Evolutionary conservation across 2,888 invertebrate species (phyloP), one percentile per base, ranked within the genome.

Genomic region (Drosophila mimica): DNA sequence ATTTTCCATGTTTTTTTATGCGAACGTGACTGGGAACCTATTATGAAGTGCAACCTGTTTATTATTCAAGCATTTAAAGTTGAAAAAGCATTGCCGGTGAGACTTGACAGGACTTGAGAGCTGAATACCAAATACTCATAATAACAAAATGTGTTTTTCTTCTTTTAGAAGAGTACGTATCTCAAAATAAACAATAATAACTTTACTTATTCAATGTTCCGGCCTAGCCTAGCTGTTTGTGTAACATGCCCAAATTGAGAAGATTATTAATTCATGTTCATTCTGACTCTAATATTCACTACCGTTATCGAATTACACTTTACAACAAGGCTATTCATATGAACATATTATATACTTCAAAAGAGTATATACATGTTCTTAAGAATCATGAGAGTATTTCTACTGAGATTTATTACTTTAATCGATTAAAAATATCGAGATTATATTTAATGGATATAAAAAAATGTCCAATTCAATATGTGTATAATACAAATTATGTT

Each of bases 21-120:
- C 48, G 70, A 51, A 82, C 82, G 80, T 80, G 82, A 82, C 75
- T 53, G 51, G 48, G 40, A 11, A 73, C 38, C 48, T 54, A 53
- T 36, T 76, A 34, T 61, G 34, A 25, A 58, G 57, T 54, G 49
- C 60, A 71, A 71, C 61, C 71, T 56, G 71, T 70, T 79, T 79
- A 67, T 66, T 79, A 71, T 51, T 68, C 51, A 67, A 75, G 69
- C 40, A 75, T 59, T 56, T 60, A 46, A 31, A 76, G 74, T 64
- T 69, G 66, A 68, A 69, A 62, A 25, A 48, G 40, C 64, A 48
- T 33, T 65, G 31, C 52, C 33, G 48, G 53, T 38, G 36, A 40
- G 31, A 25, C 40, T 49, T 66, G 62, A 80, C 76, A 57, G 70
- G 36, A 48, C 36, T 64, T 51, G 52, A 57, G 25, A 13, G 48